Conservation (phyloP, 2,113 vertebrate genomes). For the Amblyornis subalaris region DNA sequence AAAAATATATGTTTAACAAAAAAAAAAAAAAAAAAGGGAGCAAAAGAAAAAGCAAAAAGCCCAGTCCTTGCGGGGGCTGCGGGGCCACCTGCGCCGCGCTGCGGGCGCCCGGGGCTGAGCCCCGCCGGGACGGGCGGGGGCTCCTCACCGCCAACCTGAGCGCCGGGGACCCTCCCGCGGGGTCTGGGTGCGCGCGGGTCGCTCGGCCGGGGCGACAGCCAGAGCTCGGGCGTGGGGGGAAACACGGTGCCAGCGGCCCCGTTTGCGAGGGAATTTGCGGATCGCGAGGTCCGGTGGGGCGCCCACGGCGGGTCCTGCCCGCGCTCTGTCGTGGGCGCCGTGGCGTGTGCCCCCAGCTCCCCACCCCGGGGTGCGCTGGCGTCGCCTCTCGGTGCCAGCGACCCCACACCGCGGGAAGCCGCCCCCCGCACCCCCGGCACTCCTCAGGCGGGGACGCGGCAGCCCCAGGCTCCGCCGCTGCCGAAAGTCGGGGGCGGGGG, state of each 20-base stretch:
- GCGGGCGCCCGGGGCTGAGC: background rate
- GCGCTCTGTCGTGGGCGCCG: background rate
- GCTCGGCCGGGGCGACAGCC: background rate
- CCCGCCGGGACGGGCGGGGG: background rate
- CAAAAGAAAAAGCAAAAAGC: background rate
- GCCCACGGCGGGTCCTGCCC: background rate
- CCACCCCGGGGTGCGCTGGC: background rate
- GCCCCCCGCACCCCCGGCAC: background rate
- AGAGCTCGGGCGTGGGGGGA: background rate
- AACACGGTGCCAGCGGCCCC: background rate
- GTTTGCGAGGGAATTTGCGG: background rate
- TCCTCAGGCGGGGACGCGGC: background rate
- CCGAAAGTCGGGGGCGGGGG: background rate
- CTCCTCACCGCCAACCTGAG: too few relatives aligned
- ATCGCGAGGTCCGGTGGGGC: background rate
- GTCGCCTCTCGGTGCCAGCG: background rate
- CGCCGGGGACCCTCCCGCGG: background rate
- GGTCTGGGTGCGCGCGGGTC: background rate
- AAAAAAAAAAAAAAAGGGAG: background rate
- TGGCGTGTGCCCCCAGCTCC: background rate
- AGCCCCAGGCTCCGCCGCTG: background rate
- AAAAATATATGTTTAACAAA: conserved; percentile 74
- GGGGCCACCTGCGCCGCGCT: background rate
- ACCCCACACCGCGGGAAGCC: background rate
- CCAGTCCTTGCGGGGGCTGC: background rate